Evolutionary conservation across 2,113 vertebrate genomes (phyloP), one percentile per base, ranked within the genome.

Genomic region (Lutjanus erythropterus): DNA sequence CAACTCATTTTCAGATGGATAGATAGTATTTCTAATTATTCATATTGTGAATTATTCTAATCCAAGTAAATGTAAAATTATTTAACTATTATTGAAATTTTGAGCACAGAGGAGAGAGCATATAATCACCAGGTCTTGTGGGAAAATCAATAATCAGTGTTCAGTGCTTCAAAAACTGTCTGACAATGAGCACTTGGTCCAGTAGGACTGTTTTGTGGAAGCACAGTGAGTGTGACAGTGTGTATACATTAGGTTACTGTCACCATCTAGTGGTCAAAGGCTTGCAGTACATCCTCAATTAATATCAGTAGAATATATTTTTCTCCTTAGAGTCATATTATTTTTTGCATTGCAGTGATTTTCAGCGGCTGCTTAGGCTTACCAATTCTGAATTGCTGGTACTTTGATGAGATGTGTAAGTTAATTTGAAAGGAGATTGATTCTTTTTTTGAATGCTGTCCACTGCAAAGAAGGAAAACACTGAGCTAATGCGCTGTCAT

Each of bases 241-340:
- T 35, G 49, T 27, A 47, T 33, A 60, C 55, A 31, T 72, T 16
- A 70, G 62, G 39, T 65, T 27, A 72, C 27, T 91, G 78, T 78
- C 55, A 29, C 81, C 89, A 87, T 82, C 93, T 92, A 86, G 84
- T 89, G 92, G 84, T 33, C 14, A 66, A 44, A 56, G 6, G 0
- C 4, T 10, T 19, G 9, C 47, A 85, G 18, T 65, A 78, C 87
- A 87, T 1, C 15, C 29, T 47, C 16, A 65, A 33, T 27, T 10
- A 21, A 50, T 35, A 35, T 41, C 12, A 23, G 6, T 31, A 9
- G 6, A 14, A 9, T 33, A 0, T 6, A 41, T 18, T 23, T n/a
- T n/a, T n/a, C n/a, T n/a, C n/a, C n/a, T n/a, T n/a, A n/a, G n/a
- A n/a, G n/a, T 21, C 0, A 35, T 23, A 0, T 53, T 41, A 23